These are phyloP conservation scores for Cyclargus thomasi DNA, from an alignment of 1,140 invertebrate genomes.

Conservation along the genomic window DNA sequence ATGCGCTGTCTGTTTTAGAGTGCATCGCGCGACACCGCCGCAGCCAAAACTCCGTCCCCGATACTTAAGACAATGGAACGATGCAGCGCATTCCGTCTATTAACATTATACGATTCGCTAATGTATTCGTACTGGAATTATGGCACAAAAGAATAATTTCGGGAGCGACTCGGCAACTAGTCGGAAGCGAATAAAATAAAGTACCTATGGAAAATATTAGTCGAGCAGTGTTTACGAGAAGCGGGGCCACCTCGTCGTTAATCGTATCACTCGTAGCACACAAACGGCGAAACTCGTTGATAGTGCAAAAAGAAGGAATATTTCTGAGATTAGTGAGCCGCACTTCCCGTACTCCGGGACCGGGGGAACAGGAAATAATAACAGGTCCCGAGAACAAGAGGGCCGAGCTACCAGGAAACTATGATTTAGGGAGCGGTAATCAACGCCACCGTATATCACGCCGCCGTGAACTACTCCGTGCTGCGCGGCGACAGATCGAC, in stretches of 20 bases:
- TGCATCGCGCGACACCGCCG: conserved; percentile 31
- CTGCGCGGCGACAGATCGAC: background rate
- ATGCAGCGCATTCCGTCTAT: conserved; percentile 16
- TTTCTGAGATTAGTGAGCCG: conserved; percentile 30
- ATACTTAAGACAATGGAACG: conserved; percentile 42
- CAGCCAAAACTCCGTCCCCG: conserved; percentile 34
- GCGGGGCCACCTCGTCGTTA: background rate
- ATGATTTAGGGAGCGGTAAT: conserved; percentile 57
- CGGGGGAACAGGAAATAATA: conserved; percentile 71
- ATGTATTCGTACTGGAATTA: conserved; percentile 22
- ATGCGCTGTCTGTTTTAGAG: conserved; percentile 42
- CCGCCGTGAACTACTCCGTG: background rate
- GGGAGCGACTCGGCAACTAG: background rate
- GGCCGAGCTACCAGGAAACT: conserved; percentile 48
- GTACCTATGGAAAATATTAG: background rate
- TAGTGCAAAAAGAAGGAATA: conserved; percentile 16
- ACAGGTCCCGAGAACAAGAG: conserved; percentile 41
- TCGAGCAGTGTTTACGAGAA: background rate
- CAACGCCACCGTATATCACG: conserved; percentile 22
- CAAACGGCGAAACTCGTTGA: conserved; percentile 16
- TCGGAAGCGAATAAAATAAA: background rate
- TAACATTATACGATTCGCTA: conserved; percentile 20
- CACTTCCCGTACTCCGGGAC: conserved; percentile 34
- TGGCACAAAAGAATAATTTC: background rate
- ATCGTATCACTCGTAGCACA: background rate